These are phyloP conservation scores for Dendrolimus houi DNA, from an alignment of 2,888 invertebrate species.

Conservation along the genomic window DNA sequence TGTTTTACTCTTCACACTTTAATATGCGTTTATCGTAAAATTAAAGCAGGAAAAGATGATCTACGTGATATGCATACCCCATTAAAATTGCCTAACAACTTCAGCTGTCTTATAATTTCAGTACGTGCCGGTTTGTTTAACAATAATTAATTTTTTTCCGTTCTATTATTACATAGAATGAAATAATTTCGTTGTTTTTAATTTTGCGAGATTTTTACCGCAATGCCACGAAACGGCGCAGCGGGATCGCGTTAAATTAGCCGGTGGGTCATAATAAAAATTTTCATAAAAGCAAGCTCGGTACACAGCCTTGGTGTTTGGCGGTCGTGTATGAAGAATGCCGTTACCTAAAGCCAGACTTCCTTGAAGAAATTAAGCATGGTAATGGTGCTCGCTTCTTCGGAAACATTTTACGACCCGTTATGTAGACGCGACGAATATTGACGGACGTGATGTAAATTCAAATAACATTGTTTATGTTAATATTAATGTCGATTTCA, in stretches of 20 bases:
- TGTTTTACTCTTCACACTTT: background rate
- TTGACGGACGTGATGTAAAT: constrained; percentile 48
- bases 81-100: background rate
- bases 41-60: background rate
- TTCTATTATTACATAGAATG: background rate
- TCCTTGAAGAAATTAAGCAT: constrained; percentile 45
- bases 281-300: too few species aligned
- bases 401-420: constrained; percentile 45
- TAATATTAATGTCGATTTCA: constrained; percentile 22
- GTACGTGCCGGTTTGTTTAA: background rate
- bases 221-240: background rate
- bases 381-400: constrained; percentile 39
- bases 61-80: background rate
- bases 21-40: background rate
- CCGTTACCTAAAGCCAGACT: constrained; percentile 38
- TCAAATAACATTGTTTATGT: constrained; percentile 33
- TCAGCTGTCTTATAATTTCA: background rate
- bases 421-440: constrained; percentile 49
- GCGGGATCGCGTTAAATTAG: too few species aligned
- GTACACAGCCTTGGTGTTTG: constrained; percentile 5
- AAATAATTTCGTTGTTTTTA: background rate
- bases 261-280: too few species aligned
- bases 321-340: constrained; percentile 16
- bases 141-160: background rate
- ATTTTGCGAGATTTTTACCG: background rate